Base-by-base conservation (phyloP, 2,797 vertebrate species). In the Streptopelia turtur region DNA sequence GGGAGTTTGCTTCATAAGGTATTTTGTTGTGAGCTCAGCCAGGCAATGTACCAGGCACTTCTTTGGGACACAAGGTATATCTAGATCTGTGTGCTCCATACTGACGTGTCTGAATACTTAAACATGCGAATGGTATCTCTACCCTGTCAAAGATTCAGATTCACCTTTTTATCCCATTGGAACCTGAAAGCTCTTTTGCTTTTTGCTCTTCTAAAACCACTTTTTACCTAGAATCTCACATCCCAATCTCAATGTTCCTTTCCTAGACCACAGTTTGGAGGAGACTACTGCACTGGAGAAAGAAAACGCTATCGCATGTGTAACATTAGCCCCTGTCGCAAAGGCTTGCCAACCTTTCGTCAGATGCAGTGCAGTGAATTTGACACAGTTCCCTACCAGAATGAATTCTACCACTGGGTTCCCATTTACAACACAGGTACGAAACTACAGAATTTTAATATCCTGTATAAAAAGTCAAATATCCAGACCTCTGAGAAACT, bases 301-400 rank as follows among this genome's bases (percentile, higher is more conserved):
- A 98, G 99, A 66, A 99, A 98, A 63, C 99, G 99, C 23, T 99
- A 99, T 89, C 98, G 98, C 24, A 96, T 99, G 37, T 99, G 99
- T 91, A 99, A 99, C 83, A 98, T 98, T 5, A 98, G 98, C 59
- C 97, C 97, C 4, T 99, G 99, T 49, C 96, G 9, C 69, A 97
- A 93, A 11, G 96, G 97, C 6, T 92, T 71, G 9, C 99, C 99
- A 1, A 98, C 98, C 7, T 99, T 99, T 79, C 98, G 99, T 52
- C 99, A 99, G 97, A 99, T 99, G 99, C 99, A 99, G 66, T 99
- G 99, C 98, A 99, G 98, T 52, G 99, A 99, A 96, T 99, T 99
- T 90, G 98, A 99, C 97, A 99, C 99, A 0, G 99, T 99, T 71
- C 98, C 98, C 10, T 99, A 99, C 97, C 98, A 99, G 96, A 99